Evolutionary conservation across 2,888 invertebrate genomes (phyloP), one percentile per base, ranked within the genome.

Genomic region (Cheiracanthium punctorium): DNA sequence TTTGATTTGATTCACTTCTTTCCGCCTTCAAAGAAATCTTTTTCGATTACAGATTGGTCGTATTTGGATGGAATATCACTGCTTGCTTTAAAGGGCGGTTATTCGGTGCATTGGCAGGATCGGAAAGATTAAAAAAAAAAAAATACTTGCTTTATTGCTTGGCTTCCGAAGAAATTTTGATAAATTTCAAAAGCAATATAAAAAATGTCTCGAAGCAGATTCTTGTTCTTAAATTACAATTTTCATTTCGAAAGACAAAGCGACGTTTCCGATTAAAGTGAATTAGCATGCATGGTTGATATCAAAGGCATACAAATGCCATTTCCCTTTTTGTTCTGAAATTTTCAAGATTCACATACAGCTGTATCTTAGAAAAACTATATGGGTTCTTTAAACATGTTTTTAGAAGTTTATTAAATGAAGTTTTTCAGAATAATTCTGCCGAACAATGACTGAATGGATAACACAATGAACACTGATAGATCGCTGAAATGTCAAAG

Each of bases 11-110:
- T 58, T 17, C 48, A 2, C 48, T 48, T 48, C 17, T 37, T 48
- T 29, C 28, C 43, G 29, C 43, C 72, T 80, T 65, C 80, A 64
- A 80, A 80, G 64, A 24, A 29, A 58, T 20, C 64, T 81, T 81
- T 74, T 74, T 73, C 43, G 28, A 48, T 29, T 43, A 28, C 43
- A 14, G 32, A 37, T 7, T 37, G 4, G 20, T 58, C 58, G 20
- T 2, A 24, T 58, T 58, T 58, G 24, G 58, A 24, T 24, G 58
- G 20, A 24, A 58, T 4, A 24, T 58, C 5, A 58, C 10, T 58
- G 24, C 24, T 58, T 24, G 8, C 7, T 37, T n/a, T n/a, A n/a
- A n/a, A n/a, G n/a, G n/a, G n/a, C 8, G 37, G 48, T 14, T 48
- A 17, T 17, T 48, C 17, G 48, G 17, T 17, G 8, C 48, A 17